These are phyloP conservation scores for honey bee (Apis mellifera) DNA, from an alignment of 1,140 invertebrate species.

Conservation along the genomic window Amel_HAv3.1 CM009946.2:879501-880000, in stretches of 20 bases:
- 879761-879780: conserved; percentile 47
- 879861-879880: conserved; percentile 83
- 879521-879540: conserved; percentile 66
- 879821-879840: conserved; percentile 90
- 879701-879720: conserved; percentile 85
- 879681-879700: conserved; percentile 87
- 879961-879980: too few species aligned
- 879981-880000: too few species aligned
- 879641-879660: conserved; percentile 90
- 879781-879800: conserved; percentile 87
- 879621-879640: conserved; percentile 85
- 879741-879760: too few species aligned
- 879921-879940: too few species aligned
- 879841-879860: conserved; percentile 85
- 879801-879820: conserved; percentile 89
- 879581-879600: conserved; percentile 84
- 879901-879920: too few species aligned
- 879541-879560: conserved; percentile 65
- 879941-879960: too few species aligned
- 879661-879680: conserved; percentile 90
- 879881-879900: too few species aligned
- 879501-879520: neutral
- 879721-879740: neutral
- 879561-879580: conserved; percentile 62
- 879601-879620: conserved; percentile 83